Evolutionary conservation across 2,113 vertebrate species (phyloP).

Genomic region (Catharus fuscescens): DNA sequence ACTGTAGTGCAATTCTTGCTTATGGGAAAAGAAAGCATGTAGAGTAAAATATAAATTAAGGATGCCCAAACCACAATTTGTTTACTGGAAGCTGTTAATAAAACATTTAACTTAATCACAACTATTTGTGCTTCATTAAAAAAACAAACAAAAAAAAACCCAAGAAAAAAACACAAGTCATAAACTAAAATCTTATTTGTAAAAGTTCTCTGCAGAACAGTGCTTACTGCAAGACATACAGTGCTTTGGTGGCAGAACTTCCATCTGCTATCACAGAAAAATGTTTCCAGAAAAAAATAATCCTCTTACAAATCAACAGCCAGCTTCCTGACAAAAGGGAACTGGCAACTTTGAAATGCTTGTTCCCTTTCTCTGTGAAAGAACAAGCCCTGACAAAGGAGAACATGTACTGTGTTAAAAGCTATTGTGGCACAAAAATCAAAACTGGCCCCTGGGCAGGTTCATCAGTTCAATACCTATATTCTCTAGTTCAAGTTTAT

Average conservation of each 20-base stretch:
- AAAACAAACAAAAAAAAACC: not conserved
- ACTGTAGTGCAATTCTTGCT: constrained; percentile 55
- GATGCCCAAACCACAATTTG: not conserved
- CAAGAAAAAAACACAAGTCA: not conserved
- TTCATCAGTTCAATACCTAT: constrained; percentile 16
- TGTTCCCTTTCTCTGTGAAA: constrained; percentile 5
- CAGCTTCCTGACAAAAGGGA: not conserved
- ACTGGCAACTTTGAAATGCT: not conserved
- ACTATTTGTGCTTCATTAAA: constrained; percentile 43
- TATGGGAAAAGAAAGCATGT: constrained; percentile 6
- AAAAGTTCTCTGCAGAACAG: not conserved
- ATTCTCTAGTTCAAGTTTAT: constrained; percentile 42
- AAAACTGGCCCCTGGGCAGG: constrained; percentile 43
- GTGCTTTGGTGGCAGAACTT: constrained; percentile 30
- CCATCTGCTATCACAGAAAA: not conserved
- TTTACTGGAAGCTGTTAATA: not conserved
- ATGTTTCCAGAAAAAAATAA: constrained; percentile 7
- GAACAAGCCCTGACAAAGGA: constrained; percentile 45
- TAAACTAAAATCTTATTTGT: not conserved
- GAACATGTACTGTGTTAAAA: constrained; percentile 10
- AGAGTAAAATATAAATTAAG: not conserved
- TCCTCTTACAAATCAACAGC: not conserved
- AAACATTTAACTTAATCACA: not conserved
- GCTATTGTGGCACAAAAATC: constrained; percentile 22
- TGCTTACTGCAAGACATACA: not conserved